Conservation (phyloP, 2,797 vertebrate species). For the Gadopsis bispinosus region DNA sequence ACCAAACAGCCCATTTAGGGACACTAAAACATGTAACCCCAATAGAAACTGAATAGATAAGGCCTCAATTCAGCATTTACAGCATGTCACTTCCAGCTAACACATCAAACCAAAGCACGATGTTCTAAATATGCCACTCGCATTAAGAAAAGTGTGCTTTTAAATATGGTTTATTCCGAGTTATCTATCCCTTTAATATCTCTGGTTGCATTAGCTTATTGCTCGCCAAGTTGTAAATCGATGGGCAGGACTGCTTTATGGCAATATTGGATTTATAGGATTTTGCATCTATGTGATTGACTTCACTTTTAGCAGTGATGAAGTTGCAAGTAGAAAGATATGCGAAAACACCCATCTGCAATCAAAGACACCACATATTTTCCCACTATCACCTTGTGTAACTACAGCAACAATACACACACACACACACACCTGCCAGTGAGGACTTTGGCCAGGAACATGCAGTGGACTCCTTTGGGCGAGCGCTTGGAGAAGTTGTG, state of each 20-base stretch:
- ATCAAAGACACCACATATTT: neutral
- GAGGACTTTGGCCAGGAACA: constrained; percentile 98
- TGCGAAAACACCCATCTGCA: neutral
- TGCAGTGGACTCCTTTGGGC: constrained; percentile 94
- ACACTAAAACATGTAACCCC: constrained; percentile 17
- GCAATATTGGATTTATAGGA: neutral
- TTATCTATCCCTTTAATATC: neutral
- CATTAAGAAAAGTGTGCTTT: neutral
- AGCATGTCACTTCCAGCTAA: constrained; percentile 21
- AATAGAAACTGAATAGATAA: constrained; percentile 28
- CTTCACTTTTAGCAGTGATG: neutral
- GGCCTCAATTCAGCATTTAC: constrained; percentile 39
- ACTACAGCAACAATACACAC: constrained; percentile 22
- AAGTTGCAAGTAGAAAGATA: neutral
- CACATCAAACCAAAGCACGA: constrained; percentile 19
- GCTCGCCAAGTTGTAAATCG: neutral
- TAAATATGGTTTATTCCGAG: too few relatives aligned
- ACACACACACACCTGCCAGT: constrained; percentile 87
- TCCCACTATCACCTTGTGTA: neutral
- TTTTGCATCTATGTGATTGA: neutral
- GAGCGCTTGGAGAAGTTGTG: constrained; percentile 98
- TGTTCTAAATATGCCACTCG: too few relatives aligned
- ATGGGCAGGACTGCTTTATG: neutral
- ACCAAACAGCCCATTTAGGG: constrained; percentile 15
- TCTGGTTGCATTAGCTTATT: neutral